A percentile compares a stretch with the other conserved stretches of the same genome.
These are phyloP conservation scores for Athene noctua DNA, from an alignment of 2,113 vertebrate species.

Conservation along the genomic window DNA sequence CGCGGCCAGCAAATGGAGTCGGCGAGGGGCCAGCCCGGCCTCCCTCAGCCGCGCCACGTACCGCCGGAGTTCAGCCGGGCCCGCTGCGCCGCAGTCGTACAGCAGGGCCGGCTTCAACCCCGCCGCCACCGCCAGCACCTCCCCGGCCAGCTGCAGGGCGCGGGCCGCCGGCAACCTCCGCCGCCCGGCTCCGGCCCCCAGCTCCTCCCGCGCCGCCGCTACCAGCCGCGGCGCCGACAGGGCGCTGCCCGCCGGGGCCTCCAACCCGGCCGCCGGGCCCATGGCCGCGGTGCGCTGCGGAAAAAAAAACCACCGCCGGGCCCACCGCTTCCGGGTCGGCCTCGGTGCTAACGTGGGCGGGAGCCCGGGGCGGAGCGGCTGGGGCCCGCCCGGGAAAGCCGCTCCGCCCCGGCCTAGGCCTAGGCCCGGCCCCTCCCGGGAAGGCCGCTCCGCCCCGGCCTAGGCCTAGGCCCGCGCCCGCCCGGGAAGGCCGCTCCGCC, in stretches of 20 bases:
- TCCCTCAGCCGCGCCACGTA: constrained; percentile 77
- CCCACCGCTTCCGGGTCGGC: neutral
- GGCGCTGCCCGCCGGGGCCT: neutral
- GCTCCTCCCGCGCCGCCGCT: constrained; percentile 73
- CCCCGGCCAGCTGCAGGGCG: constrained; percentile 73
- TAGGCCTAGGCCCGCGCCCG: too few relatives aligned
- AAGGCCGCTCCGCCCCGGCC: too few relatives aligned
- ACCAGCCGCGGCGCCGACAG: constrained; percentile 42
- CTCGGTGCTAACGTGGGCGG: neutral
- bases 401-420: neutral
- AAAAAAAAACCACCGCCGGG: accelerated
- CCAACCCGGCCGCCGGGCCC: neutral
- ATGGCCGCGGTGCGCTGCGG: accelerated
- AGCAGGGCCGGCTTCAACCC: constrained; percentile 87
- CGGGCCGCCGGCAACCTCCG: neutral
- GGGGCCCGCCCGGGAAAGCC: neutral
- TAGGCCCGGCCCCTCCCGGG: too few relatives aligned
- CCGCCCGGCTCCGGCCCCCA: constrained; percentile 55
- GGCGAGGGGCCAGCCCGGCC: constrained; percentile 61
- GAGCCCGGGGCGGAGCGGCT: neutral
- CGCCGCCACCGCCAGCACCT: constrained; percentile 80
- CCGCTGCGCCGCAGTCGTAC: constrained; percentile 79
- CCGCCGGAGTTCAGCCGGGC: constrained; percentile 69
- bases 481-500: too few relatives aligned
- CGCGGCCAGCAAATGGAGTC: constrained; percentile 75